These are phyloP conservation scores for Tapirus indicus DNA, from an alignment of 2,797 vertebrate genomes.

Conservation along the genomic window DNA sequence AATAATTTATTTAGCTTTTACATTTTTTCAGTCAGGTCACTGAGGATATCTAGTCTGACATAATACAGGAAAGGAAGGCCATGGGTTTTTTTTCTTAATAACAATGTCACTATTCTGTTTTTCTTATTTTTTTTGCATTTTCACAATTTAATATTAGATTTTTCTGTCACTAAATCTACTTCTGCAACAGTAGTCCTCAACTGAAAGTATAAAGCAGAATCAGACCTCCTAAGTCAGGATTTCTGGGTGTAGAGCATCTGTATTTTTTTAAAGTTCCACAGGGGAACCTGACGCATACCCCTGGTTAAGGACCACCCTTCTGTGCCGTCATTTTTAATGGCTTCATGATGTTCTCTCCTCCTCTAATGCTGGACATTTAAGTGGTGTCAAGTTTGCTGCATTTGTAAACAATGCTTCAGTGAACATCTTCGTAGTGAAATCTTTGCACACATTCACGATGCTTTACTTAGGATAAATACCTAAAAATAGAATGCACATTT, in stretches of 20 bases:
- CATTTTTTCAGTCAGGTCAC: conserved; percentile 10
- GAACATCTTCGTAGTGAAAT: conserved; percentile 14
- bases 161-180: conserved; percentile 27
- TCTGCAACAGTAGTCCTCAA: conserved; percentile 48
- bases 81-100: conserved; percentile 3
- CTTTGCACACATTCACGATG: background rate
- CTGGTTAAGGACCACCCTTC: background rate
- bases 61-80: background rate
- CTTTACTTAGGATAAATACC: conserved; percentile 48
- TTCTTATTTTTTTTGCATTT: conserved; percentile 8
- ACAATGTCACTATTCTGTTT: conserved; percentile 6
- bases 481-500: conserved; percentile 34
- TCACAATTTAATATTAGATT: conserved; percentile 14
- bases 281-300: background rate
- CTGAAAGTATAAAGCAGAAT: background rate
- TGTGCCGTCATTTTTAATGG: background rate
- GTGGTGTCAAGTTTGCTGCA: background rate
- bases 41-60: conserved; percentile 14
- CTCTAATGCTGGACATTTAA: background rate
- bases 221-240: conserved; percentile 7
- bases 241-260: background rate
- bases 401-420: background rate
- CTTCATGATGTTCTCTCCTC: background rate
- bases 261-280: background rate
- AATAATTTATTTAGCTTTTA: conserved; percentile 61